Evolutionary conservation across 2,888 invertebrate genomes (phyloP).

Genomic region (Patella depressa): DNA sequence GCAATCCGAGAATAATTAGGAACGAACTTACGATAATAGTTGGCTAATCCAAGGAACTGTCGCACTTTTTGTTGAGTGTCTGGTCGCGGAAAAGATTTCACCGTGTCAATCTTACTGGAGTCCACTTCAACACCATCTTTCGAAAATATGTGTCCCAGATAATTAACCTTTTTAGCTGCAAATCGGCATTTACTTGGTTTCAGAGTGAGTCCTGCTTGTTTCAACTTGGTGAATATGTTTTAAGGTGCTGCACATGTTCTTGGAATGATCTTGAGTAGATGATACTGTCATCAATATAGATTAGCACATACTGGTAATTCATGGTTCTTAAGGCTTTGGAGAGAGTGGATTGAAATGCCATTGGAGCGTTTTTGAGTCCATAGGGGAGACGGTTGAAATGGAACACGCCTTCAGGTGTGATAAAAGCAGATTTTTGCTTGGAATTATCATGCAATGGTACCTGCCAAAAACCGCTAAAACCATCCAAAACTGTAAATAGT

Average conservation of each 20-base stretch:
- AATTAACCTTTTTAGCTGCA: conserved; percentile 32
- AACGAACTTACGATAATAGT: conserved; percentile 39
- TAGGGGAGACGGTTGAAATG: conserved; percentile 39
- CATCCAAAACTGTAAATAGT: conserved; percentile 34
- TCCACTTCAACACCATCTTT: conserved; percentile 37
- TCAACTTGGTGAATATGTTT: conserved; percentile 31
- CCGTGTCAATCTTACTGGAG: background rate
- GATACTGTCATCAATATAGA: conserved; percentile 46
- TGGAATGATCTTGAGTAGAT: conserved; percentile 34
- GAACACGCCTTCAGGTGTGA: conserved; percentile 31
- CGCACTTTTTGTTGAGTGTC: conserved; percentile 31
- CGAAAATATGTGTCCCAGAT: conserved; percentile 34
- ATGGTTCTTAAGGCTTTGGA: conserved; percentile 31
- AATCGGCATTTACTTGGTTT: conserved; percentile 42
- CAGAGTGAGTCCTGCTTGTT: conserved; percentile 33
- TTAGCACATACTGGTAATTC: conserved; percentile 39
- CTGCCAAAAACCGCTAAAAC: conserved; percentile 34
- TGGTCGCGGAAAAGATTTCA: conserved; percentile 25
- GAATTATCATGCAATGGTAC: conserved; percentile 29
- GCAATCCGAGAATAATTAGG: conserved; percentile 35
- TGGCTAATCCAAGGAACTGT: conserved; percentile 31
- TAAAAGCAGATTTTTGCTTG: conserved; percentile 36
- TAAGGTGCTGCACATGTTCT: conserved; percentile 34
- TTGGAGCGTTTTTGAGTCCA: conserved; percentile 40
- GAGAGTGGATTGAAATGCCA: conserved; percentile 35